These are phyloP conservation scores for Tetragonula clypearis DNA, from an alignment of 1,140 invertebrate species.

Conservation along the genomic window DNA sequence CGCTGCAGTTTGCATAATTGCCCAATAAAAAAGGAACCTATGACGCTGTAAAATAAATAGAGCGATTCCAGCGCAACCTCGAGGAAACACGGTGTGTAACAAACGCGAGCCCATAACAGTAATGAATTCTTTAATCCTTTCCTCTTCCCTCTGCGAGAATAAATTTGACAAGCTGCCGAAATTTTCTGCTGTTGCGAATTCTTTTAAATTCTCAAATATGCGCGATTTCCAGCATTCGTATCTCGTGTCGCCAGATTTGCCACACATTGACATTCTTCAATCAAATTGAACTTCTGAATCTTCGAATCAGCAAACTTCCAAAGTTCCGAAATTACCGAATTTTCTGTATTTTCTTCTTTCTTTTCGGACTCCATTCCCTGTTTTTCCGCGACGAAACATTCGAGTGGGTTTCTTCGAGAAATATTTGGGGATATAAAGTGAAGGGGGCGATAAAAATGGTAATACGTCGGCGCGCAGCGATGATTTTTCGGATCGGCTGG, in stretches of 20 bases:
- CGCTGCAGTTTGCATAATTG: slow-evolving; percentile 64
- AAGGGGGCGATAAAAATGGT: not conserved
- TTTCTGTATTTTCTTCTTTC: too few species aligned
- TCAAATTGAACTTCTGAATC: too few species aligned
- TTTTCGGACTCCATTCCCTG: too few species aligned
- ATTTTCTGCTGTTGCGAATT: not conserved
- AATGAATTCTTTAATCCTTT: slow-evolving; percentile 49
- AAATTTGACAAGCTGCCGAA: slow-evolving; percentile 28
- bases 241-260: too few species aligned
- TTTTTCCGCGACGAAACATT: too few species aligned
- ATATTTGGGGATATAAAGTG: not conserved
- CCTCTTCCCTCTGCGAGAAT: not conserved
- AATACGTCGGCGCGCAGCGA: not conserved
- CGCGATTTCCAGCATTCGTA: too few species aligned
- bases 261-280: too few species aligned
- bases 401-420: not conserved
- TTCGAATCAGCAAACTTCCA: too few species aligned
- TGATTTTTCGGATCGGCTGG: slow-evolving; percentile 39
- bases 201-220: too few species aligned
- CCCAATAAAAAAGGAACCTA: slow-evolving; percentile 61
- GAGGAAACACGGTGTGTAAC: slow-evolving; percentile 20
- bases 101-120: slow-evolving; percentile 30
- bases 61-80: slow-evolving; percentile 40
- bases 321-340: too few species aligned
- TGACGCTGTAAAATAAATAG: slow-evolving; percentile 64